phyloP scores from a whole-genome alignment of 37 sponge, comb jelly and placozoan genomes.

The Hormiphora californensis region DNA sequence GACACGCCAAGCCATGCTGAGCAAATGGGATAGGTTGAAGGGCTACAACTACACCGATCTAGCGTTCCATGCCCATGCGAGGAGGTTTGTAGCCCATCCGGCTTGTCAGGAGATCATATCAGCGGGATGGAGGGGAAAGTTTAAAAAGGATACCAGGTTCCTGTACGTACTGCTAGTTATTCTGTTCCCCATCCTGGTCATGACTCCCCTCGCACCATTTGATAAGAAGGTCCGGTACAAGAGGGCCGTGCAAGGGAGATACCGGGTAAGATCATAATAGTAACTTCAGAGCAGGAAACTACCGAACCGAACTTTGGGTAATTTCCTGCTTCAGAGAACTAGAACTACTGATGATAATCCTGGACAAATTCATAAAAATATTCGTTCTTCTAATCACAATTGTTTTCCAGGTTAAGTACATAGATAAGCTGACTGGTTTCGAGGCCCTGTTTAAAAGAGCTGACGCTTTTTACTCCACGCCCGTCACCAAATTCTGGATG shows the following conservation, averaged over 20 bases:
- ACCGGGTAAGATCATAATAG: background rate
- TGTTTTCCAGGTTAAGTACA: background rate
- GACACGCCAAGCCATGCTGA: background rate
- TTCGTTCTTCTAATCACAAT: background rate
- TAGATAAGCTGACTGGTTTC: background rate
- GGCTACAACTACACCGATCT: conserved; percentile 17
- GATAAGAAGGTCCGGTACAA: conserved; percentile 3
- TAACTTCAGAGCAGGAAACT: no score
- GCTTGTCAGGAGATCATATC: conserved; percentile 40
- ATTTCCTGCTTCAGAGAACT: no score
- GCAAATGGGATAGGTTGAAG: background rate
- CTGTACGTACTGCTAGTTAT: background rate
- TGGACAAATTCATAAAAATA: background rate
- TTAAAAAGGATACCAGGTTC: conserved; percentile 2
- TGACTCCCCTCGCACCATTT: conserved; percentile 1
- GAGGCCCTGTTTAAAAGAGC: background rate
- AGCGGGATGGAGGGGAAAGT: conserved; percentile 2
- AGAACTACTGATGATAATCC: no score
- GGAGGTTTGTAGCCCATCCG: background rate
- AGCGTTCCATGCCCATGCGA: conserved; percentile 19
- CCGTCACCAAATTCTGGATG: conserved; percentile 35
- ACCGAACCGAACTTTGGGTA: no score
- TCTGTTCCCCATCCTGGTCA: background rate
- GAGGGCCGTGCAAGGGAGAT: background rate
- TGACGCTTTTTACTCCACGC: background rate